phyloP scores from a whole-genome alignment of 2,888 invertebrate species.

The Listrodromus nycthemerus region DNA sequence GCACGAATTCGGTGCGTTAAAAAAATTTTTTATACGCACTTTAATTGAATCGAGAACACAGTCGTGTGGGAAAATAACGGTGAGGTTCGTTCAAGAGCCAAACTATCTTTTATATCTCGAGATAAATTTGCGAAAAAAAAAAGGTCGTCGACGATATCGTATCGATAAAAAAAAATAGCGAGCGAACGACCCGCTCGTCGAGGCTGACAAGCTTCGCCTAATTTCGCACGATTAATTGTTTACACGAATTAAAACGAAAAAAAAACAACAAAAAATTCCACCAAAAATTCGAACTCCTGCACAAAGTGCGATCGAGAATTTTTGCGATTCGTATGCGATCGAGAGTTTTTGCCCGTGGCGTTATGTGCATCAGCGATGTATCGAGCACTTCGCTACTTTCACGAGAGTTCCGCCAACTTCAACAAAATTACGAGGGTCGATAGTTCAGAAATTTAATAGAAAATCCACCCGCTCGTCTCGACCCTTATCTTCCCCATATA shows the following conservation, averaged over 20 bases:
- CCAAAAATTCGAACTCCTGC: background rate
- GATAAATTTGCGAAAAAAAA: background rate
- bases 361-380: conserved; percentile 12
- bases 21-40: background rate
- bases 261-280: background rate
- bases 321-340: conserved; percentile 25
- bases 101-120: background rate
- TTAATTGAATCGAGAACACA: background rate
- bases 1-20: background rate
- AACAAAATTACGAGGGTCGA: conserved; percentile 57
- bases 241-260: background rate
- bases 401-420: conserved; percentile 39
- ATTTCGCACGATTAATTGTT: background rate
- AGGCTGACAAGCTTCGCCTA: background rate
- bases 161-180: background rate
- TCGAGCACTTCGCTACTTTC: conserved; percentile 16
- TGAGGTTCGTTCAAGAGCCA: background rate
- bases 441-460: conserved; percentile 63
- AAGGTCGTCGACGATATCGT: background rate
- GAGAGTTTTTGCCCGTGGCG: conserved; percentile 12
- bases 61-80: background rate
- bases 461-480: conserved; percentile 34
- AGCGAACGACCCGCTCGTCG: background rate
- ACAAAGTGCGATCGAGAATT: conserved; percentile 19
- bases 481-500: conserved; percentile 6